Evolutionary conservation across 1,140 invertebrate species (phyloP).

Genomic region (Sitophilus oryzae): DNA sequence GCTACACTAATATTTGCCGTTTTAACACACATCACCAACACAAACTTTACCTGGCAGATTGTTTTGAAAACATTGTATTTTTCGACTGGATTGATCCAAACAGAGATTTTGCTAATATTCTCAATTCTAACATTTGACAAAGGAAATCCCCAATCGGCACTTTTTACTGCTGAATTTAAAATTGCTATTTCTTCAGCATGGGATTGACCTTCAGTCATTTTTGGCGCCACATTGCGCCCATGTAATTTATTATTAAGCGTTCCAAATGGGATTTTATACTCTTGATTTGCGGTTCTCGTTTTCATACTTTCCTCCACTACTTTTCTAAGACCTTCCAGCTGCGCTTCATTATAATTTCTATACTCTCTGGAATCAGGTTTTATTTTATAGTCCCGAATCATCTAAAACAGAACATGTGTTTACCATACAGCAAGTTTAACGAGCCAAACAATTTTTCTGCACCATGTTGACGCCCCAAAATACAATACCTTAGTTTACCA

Average conservation of each 20-base stretch:
- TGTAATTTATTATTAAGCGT: constrained; percentile 6
- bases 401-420: not conserved
- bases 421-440: not conserved
- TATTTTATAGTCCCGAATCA: not conserved
- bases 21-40: not conserved
- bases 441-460: not conserved
- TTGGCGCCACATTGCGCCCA: constrained; percentile 1
- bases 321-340: constrained; percentile 1
- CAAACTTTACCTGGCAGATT: too few species aligned
- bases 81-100: not conserved
- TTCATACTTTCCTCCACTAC: not conserved
- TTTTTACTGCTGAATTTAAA: constrained; percentile 2
- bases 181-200: constrained; percentile 2
- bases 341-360: constrained; percentile 2
- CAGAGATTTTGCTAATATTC: constrained; percentile 1
- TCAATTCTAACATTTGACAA: constrained; percentile 1
- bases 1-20: not conserved
- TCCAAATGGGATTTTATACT: constrained; percentile 4
- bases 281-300: not conserved
- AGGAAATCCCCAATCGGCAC: constrained; percentile 1
- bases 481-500: not conserved
- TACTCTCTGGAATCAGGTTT: not conserved
- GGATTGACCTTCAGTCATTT: not conserved
- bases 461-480: not conserved
- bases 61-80: not conserved